Evolutionary conservation across 2,888 invertebrate species (phyloP).

Genomic region (Drosophila prostipennis): DNA sequence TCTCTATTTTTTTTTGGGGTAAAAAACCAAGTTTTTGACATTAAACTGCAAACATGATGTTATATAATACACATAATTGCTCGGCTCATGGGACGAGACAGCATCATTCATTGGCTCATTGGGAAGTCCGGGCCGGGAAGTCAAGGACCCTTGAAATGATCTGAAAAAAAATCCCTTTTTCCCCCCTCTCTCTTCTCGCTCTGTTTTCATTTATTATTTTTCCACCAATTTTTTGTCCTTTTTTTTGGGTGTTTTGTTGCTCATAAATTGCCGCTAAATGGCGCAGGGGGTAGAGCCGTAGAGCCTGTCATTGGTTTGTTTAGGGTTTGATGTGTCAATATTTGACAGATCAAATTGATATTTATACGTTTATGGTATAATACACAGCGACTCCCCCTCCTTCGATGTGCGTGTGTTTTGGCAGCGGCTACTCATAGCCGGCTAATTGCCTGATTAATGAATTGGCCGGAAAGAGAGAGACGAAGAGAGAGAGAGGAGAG

Average conservation of each 20-base stretch:
- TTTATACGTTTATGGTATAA: constrained; percentile 67
- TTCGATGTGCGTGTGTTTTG: constrained; percentile 42
- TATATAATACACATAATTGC: constrained; percentile 78
- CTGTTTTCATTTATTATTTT: constrained; percentile 74
- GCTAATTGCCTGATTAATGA: constrained; percentile 72
- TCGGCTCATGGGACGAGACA: constrained; percentile 33
- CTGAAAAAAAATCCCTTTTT: constrained; percentile 64
- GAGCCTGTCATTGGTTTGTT: constrained; percentile 81
- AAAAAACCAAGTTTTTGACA: constrained; percentile 82
- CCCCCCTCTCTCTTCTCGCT: constrained; percentile 11
- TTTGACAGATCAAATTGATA: constrained; percentile 82
- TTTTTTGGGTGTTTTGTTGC: constrained; percentile 75
- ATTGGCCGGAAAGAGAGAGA: constrained; percentile 5
- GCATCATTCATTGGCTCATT: constrained; percentile 46
- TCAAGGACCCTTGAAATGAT: constrained; percentile 84
- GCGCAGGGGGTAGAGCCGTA: constrained; percentile 20
- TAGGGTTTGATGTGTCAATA: constrained; percentile 83
- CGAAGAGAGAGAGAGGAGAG: no score
- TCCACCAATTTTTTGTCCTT: constrained; percentile 60
- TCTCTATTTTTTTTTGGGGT: constrained; percentile 71
- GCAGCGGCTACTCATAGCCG: constrained; percentile 56
- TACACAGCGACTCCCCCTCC: constrained; percentile 29
- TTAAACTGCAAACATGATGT: constrained; percentile 80
- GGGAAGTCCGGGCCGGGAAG: constrained; percentile 58
- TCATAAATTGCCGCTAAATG: constrained; percentile 79